These are phyloP conservation scores for Orthosia gracilis DNA, from an alignment of 2,888 invertebrate species.

Conservation along the genomic window DNA sequence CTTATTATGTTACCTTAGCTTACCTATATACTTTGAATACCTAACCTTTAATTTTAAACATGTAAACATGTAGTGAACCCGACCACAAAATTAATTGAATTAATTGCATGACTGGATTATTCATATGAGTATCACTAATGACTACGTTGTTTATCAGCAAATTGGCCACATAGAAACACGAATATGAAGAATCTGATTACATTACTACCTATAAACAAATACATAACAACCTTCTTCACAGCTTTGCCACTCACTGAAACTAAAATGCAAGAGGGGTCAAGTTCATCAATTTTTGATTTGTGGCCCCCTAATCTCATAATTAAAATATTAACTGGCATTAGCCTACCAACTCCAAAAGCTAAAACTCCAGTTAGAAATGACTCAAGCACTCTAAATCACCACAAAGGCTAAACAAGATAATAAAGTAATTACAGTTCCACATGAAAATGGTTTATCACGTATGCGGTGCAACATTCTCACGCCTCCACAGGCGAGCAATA, in stretches of 20 bases:
- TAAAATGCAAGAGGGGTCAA: neutral
- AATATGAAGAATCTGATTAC: neutral
- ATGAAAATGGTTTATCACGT: slow-evolving; percentile 70
- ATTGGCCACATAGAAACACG: neutral
- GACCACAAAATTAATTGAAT: slow-evolving; percentile 15
- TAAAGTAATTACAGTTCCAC: slow-evolving; percentile 65
- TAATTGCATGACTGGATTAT: neutral
- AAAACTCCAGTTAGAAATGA: neutral
- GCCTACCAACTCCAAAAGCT: neutral
- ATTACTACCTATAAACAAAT: neutral
- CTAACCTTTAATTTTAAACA: neutral
- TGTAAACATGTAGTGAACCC: neutral
- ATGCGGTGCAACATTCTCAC: slow-evolving; percentile 75
- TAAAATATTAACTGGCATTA: neutral
- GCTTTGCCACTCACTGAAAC: neutral
- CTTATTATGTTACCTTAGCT: neutral
- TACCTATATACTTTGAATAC: neutral
- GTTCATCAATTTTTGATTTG: neutral
- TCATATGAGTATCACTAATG: neutral
- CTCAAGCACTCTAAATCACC: slow-evolving; percentile 26
- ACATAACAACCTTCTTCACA: neutral
- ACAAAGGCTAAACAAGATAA: slow-evolving; percentile 50
- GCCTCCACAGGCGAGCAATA: slow-evolving; percentile 71
- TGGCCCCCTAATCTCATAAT: neutral
- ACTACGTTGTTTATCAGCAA: neutral